Evolutionary conservation across 2,113 vertebrate genomes (phyloP).

Genomic region (Cyphomyrus plagiostoma): DNA sequence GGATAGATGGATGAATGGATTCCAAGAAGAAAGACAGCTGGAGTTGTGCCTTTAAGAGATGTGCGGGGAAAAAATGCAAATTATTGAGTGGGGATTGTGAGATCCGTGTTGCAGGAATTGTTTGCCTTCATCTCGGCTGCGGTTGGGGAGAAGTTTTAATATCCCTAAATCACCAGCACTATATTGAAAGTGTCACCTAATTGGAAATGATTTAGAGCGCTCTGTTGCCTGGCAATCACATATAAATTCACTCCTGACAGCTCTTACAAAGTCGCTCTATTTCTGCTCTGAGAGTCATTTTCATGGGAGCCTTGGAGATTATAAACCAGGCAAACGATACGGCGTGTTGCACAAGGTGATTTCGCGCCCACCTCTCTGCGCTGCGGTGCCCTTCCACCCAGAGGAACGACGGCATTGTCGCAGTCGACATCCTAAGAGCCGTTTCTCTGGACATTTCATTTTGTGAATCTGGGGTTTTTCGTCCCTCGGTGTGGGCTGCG

Average conservation of each 20-base stretch:
- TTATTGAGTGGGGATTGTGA: constrained; percentile 33
- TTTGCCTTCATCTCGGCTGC: constrained; percentile 49
- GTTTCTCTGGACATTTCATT: background rate
- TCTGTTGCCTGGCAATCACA: constrained; percentile 53
- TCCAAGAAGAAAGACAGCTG: background rate
- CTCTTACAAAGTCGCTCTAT: constrained; percentile 62
- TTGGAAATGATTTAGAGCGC: constrained; percentile 70
- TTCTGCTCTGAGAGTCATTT: constrained; percentile 69
- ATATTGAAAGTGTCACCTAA: constrained; percentile 75
- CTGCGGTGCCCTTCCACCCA: constrained; percentile 28
- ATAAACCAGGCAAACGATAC: constrained; percentile 70
- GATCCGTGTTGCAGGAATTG: constrained; percentile 29
- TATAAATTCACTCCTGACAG: constrained; percentile 67
- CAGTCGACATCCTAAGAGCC: constrained; percentile 6
- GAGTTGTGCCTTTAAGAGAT: constrained; percentile 49
- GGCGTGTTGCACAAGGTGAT: constrained; percentile 62
- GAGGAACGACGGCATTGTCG: constrained; percentile 23
- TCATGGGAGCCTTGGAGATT: constrained; percentile 68
- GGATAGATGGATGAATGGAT: background rate
- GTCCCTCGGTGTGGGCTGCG: background rate
- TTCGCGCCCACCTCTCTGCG: constrained; percentile 37
- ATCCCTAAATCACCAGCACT: constrained; percentile 67
- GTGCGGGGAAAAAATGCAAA: constrained; percentile 27
- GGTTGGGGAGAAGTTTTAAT: constrained; percentile 61
- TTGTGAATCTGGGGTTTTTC: background rate